These are phyloP conservation scores for Blastomussa wellsi DNA, from an alignment of 92 coral and sea anemone genomes.

Conservation along the genomic window DNA sequence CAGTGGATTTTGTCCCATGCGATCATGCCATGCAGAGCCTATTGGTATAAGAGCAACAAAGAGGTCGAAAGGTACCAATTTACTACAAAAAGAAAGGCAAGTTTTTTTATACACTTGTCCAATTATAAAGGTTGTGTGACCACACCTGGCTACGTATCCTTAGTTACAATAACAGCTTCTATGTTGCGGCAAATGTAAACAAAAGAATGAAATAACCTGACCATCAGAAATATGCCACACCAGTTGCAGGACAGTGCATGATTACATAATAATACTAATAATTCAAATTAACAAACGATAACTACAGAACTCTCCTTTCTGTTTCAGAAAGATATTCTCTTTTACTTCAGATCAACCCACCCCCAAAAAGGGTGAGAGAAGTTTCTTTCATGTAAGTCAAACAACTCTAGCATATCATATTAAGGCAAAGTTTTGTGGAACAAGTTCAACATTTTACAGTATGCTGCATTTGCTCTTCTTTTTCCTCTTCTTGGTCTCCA, in stretches of 20 bases:
- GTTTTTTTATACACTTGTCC: slow-evolving; percentile 25
- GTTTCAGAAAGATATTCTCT: slow-evolving; percentile 17
- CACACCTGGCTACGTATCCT: neutral
- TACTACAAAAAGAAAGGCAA: slow-evolving; percentile 4
- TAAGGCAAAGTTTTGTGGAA: neutral
- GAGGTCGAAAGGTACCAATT: neutral
- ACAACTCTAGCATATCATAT: neutral
- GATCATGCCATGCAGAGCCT: neutral
- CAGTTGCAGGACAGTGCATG: slow-evolving; percentile 1
- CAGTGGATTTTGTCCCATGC: neutral
- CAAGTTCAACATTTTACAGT: slow-evolving; percentile 50
- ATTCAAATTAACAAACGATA: slow-evolving; percentile 15
- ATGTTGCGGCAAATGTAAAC: neutral
- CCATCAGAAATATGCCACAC: neutral
- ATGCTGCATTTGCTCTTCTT: slow-evolving; percentile 81
- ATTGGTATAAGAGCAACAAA: neutral
- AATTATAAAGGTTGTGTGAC: slow-evolving; percentile 7
- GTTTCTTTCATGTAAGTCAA: neutral
- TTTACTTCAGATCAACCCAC: neutral
- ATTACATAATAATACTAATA: slow-evolving; percentile 18
- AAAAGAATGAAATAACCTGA: no score
- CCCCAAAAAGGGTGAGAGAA: neutral
- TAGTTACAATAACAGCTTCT: neutral
- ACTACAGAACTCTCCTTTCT: slow-evolving; percentile 9
- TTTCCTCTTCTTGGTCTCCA: slow-evolving; percentile 53